Evolutionary conservation across 2,888 invertebrate species (phyloP).

Genomic region (Plemyria rubiginata): DNA sequence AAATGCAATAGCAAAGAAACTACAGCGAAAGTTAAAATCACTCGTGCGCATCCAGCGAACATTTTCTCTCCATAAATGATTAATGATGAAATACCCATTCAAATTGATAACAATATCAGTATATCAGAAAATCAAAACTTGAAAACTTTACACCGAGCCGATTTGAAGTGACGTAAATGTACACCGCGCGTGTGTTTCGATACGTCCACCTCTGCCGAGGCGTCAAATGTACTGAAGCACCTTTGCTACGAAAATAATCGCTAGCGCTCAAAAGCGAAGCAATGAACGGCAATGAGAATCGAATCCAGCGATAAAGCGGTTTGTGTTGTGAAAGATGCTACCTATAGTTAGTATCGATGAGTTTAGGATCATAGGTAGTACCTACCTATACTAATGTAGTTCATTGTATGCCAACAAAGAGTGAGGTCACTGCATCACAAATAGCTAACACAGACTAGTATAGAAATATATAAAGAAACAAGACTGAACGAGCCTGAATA

Average conservation of each 20-base stretch:
- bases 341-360: slow-evolving; percentile 37
- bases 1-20: slow-evolving; percentile 44
- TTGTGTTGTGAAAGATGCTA: slow-evolving; percentile 28
- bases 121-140: slow-evolving; percentile 10
- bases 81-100: slow-evolving; percentile 34
- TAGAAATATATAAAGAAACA: slow-evolving; percentile 14
- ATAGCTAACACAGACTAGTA: slow-evolving; percentile 9
- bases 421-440: slow-evolving; percentile 26
- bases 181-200: slow-evolving; percentile 58
- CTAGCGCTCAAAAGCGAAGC: slow-evolving; percentile 53
- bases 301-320: slow-evolving; percentile 50
- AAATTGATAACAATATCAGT: slow-evolving; percentile 38
- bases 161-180: slow-evolving; percentile 28
- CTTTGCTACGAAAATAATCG: slow-evolving; percentile 53
- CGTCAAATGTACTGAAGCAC: slow-evolving; percentile 66
- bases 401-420: slow-evolving; percentile 26
- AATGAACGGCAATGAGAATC: slow-evolving; percentile 33
- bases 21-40: slow-evolving; percentile 70
- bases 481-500: slow-evolving; percentile 18
- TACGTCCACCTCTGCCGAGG: slow-evolving; percentile 63
- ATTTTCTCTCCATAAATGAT: slow-evolving; percentile 49
- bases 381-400: slow-evolving; percentile 4
- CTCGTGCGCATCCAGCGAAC: slow-evolving; percentile 74
- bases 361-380: slow-evolving; percentile 22
- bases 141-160: slow-evolving; percentile 32